Conservation (phyloP, 1,140 invertebrate species). For the Adelges cooleyi region DNA sequence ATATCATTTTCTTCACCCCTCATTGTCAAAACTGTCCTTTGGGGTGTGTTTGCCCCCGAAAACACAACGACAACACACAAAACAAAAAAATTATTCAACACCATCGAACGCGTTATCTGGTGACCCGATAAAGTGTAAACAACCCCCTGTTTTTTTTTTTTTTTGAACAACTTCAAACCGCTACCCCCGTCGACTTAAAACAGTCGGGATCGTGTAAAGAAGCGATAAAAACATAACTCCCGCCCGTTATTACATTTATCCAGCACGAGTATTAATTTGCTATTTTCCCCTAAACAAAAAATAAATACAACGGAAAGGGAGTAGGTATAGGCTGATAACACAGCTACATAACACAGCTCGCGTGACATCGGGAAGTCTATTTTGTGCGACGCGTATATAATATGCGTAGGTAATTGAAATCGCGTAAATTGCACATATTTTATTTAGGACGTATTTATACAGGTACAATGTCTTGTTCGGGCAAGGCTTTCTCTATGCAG, state of each 20-base stretch:
- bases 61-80: neutral
- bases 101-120: slow-evolving; percentile 4
- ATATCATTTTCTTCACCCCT: slow-evolving; percentile 26
- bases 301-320: too few relatives aligned
- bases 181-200: neutral
- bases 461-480: neutral
- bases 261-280: too few relatives aligned
- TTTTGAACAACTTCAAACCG: slow-evolving; percentile 5
- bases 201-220: slow-evolving; percentile 2
- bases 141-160: neutral
- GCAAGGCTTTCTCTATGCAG: slow-evolving; percentile 1
- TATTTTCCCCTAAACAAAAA: too few relatives aligned
- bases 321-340: too few relatives aligned
- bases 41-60: slow-evolving; percentile 10
- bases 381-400: neutral
- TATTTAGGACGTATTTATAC: too few relatives aligned
- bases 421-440: too few relatives aligned
- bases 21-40: slow-evolving; percentile 21
- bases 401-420: neutral
- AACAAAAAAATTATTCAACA: slow-evolving; percentile 16
- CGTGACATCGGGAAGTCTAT: neutral
- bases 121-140: slow-evolving; percentile 23
- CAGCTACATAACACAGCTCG: too few relatives aligned
- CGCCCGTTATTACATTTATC: too few relatives aligned
- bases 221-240: slow-evolving; percentile 5